Conservation (phyloP, 2,888 invertebrate genomes). For the Dioctria linearis region DNA sequence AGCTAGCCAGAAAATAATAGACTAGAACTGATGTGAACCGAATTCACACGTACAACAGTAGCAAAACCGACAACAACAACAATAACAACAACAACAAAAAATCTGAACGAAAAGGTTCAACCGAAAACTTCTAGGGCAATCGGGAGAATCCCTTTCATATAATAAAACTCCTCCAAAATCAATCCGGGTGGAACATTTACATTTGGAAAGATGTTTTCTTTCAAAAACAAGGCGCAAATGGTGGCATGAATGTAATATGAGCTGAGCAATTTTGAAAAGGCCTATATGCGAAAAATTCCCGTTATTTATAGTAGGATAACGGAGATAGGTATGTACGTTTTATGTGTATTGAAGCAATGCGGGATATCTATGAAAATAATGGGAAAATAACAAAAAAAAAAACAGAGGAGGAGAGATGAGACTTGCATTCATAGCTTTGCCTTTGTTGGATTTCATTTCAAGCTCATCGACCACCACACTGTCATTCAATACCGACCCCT, state of each 20-base stretch:
- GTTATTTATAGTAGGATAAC: constrained; percentile 10
- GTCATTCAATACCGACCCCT: background rate
- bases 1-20: background rate
- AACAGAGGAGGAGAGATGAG: background rate
- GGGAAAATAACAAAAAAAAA: background rate
- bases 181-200: background rate
- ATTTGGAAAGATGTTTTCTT: constrained; percentile 15
- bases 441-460: background rate
- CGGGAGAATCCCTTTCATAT: no score
- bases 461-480: background rate
- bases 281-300: constrained; percentile 21
- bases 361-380: background rate
- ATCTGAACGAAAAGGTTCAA: no score
- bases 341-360: background rate
- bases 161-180: background rate
- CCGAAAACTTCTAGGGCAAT: no score
- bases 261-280: constrained; percentile 17
- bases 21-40: background rate
- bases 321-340: background rate
- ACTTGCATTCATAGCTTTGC: background rate
- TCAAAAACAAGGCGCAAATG: constrained; percentile 24
- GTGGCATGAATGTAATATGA: constrained; percentile 36
- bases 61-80: no score
- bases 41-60: no score
- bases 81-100: no score